These are phyloP conservation scores for Euborellia annulipes DNA, from an alignment of 1,140 invertebrate species.

Conservation along the genomic window DNA sequence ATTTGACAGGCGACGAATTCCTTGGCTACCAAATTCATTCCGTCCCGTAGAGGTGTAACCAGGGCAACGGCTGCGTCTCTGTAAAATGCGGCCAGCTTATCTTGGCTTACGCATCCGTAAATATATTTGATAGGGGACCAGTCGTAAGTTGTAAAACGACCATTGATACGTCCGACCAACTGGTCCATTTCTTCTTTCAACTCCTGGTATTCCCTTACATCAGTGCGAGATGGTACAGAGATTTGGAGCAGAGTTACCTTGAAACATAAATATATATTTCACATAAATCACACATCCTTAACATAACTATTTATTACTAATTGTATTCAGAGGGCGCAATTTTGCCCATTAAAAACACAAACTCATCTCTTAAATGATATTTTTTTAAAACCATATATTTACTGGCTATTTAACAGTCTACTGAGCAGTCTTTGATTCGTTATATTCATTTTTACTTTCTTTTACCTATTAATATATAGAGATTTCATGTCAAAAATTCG, in stretches of 20 bases:
- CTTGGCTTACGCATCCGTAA: conserved; percentile 26
- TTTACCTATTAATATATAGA: too few relatives aligned
- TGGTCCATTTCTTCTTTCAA: conserved; percentile 30
- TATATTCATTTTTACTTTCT: too few relatives aligned
- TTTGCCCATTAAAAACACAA: too few relatives aligned
- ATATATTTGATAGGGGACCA: conserved; percentile 33
- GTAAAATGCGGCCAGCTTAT: conserved; percentile 28
- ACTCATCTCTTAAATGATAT: too few relatives aligned
- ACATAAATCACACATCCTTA: too few relatives aligned
- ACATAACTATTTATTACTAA: too few relatives aligned
- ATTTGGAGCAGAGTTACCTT: conserved; percentile 19
- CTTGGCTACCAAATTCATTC: conserved; percentile 34
- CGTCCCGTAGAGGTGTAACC: conserved; percentile 30
- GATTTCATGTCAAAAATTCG: too few relatives aligned
- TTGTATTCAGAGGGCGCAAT: too few relatives aligned
- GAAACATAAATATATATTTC: too few relatives aligned
- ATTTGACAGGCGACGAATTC: conserved; percentile 31
- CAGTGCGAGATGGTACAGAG: conserved; percentile 30
- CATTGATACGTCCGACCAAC: conserved; percentile 28
- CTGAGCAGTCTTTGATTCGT: too few relatives aligned
- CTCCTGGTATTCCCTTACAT: conserved; percentile 29
- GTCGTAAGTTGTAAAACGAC: conserved; percentile 26
- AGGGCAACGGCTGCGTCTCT: conserved; percentile 27
- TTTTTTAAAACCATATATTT: too few relatives aligned
- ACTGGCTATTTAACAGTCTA: too few relatives aligned